Percentiles rank a stretch among this genome's conserved stretches.
Evolutionary conservation across 2,888 invertebrate species (phyloP).

Genomic region (Heliconius cydno): DNA sequence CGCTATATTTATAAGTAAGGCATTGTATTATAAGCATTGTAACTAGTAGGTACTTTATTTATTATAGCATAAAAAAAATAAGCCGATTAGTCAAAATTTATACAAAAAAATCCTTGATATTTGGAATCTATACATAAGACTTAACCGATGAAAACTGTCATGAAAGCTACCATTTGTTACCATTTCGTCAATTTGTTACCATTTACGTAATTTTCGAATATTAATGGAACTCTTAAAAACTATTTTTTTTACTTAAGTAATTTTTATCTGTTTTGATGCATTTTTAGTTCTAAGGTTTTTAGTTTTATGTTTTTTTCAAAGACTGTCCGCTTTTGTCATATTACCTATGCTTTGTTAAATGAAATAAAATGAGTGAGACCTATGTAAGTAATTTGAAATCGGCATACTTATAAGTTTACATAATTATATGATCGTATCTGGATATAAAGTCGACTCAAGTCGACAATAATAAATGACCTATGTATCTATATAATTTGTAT

Average conservation of each 20-base stretch:
- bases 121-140: constrained; percentile 11
- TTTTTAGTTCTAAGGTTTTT: constrained; percentile 41
- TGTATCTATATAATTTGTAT: neutral
- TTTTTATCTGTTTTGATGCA: constrained; percentile 32
- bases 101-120: constrained; percentile 12
- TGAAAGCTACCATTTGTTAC: constrained; percentile 51
- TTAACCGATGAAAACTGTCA: constrained; percentile 20
- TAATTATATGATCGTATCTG: neutral
- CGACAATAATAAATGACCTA: neutral
- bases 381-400: constrained; percentile 4
- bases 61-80: constrained; percentile 22
- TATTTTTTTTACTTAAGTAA: constrained; percentile 5
- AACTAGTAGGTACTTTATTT: constrained; percentile 32
- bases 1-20: constrained; percentile 77
- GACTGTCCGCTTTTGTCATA: constrained; percentile 43
- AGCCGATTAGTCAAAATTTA: constrained; percentile 16
- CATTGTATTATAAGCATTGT: constrained; percentile 44
- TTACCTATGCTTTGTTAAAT: constrained; percentile 22
- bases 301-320: constrained; percentile 37
- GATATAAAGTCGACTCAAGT: neutral
- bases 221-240: constrained; percentile 12
- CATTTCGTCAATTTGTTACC: constrained; percentile 48
- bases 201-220: constrained; percentile 34
- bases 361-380: constrained; percentile 17
- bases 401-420: neutral